These are phyloP conservation scores for Epizoanthus fatuus DNA, from an alignment of 92 coral and sea anemone genomes.

Conservation along the genomic window DNA sequence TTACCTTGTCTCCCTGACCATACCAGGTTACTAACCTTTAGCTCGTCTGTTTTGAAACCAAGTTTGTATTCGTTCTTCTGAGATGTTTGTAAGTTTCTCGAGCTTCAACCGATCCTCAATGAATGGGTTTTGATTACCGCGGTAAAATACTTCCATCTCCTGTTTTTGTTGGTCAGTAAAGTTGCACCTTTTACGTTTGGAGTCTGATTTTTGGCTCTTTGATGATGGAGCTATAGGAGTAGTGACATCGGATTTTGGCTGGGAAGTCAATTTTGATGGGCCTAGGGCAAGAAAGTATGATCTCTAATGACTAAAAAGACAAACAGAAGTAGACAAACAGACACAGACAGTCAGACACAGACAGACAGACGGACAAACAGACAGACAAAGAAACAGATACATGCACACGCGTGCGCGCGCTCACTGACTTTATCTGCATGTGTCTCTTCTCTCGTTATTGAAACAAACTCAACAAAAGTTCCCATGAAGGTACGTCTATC, in stretches of 20 bases:
- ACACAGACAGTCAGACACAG: too few relatives aligned
- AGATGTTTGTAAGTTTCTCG: conserved; percentile 33
- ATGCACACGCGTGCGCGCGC: too few relatives aligned
- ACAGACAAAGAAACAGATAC: too few relatives aligned
- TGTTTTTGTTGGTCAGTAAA: conserved; percentile 3
- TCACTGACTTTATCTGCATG: too few relatives aligned
- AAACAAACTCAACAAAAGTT: neutral
- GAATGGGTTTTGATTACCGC: conserved; percentile 22
- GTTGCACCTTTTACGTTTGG: neutral
- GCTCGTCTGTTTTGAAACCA: conserved; percentile 53
- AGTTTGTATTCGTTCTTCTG: conserved; percentile 37
- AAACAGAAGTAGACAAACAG: neutral
- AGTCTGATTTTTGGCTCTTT: conserved; percentile 4
- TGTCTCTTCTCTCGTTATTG: too few relatives aligned
- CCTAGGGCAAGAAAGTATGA: neutral
- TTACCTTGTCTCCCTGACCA: too few relatives aligned
- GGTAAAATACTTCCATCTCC: conserved; percentile 25
- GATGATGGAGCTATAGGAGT: neutral
- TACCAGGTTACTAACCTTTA: conserved; percentile 2
- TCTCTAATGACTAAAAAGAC: neutral
- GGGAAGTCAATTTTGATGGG: neutral
- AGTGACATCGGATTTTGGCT: neutral
- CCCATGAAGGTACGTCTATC: neutral
- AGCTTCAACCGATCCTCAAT: conserved; percentile 26
- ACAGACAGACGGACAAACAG: too few relatives aligned